These are phyloP conservation scores for Oceanodroma tethys DNA, from an alignment of 2,113 vertebrate species.

Conservation along the genomic window DNA sequence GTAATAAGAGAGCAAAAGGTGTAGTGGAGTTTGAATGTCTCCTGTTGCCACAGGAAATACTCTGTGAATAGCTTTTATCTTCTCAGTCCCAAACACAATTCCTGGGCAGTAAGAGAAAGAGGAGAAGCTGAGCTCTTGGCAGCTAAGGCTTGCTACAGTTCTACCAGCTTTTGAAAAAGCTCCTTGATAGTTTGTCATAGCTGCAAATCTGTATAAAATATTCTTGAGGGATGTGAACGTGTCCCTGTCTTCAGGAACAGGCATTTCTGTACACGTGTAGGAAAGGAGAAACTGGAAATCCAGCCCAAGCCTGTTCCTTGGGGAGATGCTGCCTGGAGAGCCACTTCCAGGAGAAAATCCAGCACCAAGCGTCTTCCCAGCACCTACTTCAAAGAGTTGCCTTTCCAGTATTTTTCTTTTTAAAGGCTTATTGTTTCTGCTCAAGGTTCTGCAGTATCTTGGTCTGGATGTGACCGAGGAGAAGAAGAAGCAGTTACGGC, in stretches of 20 bases:
- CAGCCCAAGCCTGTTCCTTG: neutral
- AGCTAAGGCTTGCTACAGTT: neutral
- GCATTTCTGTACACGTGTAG: neutral
- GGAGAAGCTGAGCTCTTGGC: neutral
- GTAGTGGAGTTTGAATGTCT: neutral
- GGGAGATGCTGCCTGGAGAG: neutral
- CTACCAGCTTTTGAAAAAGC: neutral
- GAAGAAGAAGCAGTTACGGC: conserved; percentile 77
- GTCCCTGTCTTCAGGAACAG: neutral
- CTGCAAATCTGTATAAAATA: neutral
- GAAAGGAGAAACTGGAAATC: neutral
- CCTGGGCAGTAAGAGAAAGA: neutral
- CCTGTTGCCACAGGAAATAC: neutral
- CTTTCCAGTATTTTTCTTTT: neutral
- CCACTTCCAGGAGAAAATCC: neutral
- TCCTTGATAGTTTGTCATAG: neutral
- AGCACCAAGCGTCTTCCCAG: neutral
- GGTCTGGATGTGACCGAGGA: conserved; percentile 84
- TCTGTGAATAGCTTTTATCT: neutral
- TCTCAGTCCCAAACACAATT: neutral
- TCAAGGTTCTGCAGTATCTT: conserved; percentile 84
- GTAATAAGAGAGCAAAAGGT: neutral
- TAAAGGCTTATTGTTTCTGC: neutral
- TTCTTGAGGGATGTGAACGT: neutral
- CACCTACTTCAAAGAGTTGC: neutral